Conservation (phyloP, 2,888 invertebrate genomes). For the Caenorhabditis sinica region DNA sequence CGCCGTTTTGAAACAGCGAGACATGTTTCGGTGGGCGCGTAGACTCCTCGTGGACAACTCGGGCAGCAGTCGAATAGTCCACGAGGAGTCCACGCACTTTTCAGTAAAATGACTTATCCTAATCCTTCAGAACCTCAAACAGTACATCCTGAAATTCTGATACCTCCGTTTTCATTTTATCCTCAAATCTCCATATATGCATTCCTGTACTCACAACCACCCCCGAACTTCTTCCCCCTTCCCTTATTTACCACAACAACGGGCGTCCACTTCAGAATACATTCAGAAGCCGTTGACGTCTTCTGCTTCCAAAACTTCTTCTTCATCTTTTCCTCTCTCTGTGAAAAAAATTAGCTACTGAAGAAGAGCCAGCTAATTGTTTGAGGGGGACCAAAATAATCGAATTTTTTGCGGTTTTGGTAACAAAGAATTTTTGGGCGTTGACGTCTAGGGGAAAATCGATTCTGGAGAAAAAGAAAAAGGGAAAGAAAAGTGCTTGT, state of each 20-base stretch:
- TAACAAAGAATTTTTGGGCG: constrained; percentile 7
- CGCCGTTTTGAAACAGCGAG: too few relatives aligned
- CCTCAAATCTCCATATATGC: not conserved
- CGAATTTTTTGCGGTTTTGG: constrained; percentile 34
- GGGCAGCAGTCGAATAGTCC: too few relatives aligned
- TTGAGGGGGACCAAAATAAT: constrained; percentile 47
- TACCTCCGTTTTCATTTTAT: too few relatives aligned
- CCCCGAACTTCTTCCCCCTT: not conserved
- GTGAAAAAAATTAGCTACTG: constrained; percentile 13
- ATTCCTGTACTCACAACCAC: too few relatives aligned
- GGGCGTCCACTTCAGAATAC: constrained; percentile 44
- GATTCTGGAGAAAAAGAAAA: not conserved
- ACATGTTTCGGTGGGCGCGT: too few relatives aligned
- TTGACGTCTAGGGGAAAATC: constrained; percentile 8
- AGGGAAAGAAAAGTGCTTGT: constrained; percentile 11
- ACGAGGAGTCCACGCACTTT: too few relatives aligned
- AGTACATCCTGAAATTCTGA: too few relatives aligned
- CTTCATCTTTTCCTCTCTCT: constrained; percentile 22
- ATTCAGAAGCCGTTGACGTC: constrained; percentile 24
- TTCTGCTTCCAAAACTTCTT: not conserved
- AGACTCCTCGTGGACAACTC: too few relatives aligned
- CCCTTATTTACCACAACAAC: not conserved
- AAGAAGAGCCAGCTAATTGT: constrained; percentile 10
- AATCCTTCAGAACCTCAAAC: too few relatives aligned
- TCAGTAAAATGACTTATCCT: too few relatives aligned